Evolutionary conservation across 92 coral and sea anemone species (phyloP).

Genomic region (Zoanthus gigantus): DNA sequence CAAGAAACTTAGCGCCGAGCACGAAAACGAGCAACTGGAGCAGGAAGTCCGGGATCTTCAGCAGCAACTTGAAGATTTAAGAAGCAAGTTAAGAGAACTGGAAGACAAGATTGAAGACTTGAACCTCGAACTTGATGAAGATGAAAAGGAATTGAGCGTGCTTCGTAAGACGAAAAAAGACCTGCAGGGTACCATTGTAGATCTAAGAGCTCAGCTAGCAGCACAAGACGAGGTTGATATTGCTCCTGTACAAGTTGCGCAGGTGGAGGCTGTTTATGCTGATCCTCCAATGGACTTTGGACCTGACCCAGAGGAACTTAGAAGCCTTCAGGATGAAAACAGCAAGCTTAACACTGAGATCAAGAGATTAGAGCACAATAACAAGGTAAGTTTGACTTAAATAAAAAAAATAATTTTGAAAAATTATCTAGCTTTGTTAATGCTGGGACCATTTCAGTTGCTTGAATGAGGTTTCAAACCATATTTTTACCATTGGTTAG

Average conservation of each 20-base stretch:
- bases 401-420: too few relatives aligned
- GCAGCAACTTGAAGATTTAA: slow-evolving; percentile 64
- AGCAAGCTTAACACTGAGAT: slow-evolving; percentile 58
- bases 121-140: slow-evolving; percentile 74
- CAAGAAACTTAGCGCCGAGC: slow-evolving; percentile 68
- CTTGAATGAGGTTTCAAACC: too few relatives aligned
- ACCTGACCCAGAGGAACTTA: slow-evolving; percentile 77
- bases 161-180: slow-evolving; percentile 67
- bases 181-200: slow-evolving; percentile 73
- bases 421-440: too few relatives aligned
- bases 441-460: too few relatives aligned
- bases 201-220: slow-evolving; percentile 74
- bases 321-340: slow-evolving; percentile 75
- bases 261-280: slow-evolving; percentile 68
- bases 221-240: slow-evolving; percentile 70
- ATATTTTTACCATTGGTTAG: too few relatives aligned
- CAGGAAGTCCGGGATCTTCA: slow-evolving; percentile 63
- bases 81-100: slow-evolving; percentile 56
- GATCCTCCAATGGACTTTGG: slow-evolving; percentile 77
- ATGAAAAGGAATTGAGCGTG: slow-evolving; percentile 73
- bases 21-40: slow-evolving; percentile 80
- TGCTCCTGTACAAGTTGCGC: slow-evolving; percentile 68
- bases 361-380: slow-evolving; percentile 69
- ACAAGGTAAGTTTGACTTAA: slow-evolving; percentile 7
- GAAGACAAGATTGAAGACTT: slow-evolving; percentile 76